Evolutionary conservation across 2,113 vertebrate species (phyloP).

Genomic region (Mugil cephalus): DNA sequence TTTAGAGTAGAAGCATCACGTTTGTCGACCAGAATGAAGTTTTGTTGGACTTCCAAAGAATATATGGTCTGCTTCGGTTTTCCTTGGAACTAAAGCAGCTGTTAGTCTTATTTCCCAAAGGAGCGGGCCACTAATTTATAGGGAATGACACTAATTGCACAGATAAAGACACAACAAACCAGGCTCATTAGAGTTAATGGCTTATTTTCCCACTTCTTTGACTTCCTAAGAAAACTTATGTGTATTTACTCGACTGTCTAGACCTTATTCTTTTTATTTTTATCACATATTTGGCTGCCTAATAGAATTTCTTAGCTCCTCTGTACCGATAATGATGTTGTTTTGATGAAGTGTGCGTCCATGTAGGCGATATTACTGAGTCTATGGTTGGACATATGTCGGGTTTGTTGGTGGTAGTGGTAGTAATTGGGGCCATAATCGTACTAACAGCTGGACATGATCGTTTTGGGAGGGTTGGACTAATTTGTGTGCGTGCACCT

Average conservation of each 20-base stretch:
- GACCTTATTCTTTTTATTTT: slow-evolving; percentile 2
- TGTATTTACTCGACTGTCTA: too few species aligned
- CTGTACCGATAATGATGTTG: slow-evolving; percentile 24
- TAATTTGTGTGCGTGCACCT: slow-evolving; percentile 61
- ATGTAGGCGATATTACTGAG: slow-evolving; percentile 21
- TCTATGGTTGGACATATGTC: slow-evolving; percentile 54
- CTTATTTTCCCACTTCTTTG: neutral
- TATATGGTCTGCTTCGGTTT: neutral
- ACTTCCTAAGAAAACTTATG: too few species aligned
- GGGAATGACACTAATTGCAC: slow-evolving; percentile 6
- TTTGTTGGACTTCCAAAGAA: too few species aligned
- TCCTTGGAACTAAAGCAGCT: slow-evolving; percentile 31
- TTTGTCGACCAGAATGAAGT: too few species aligned
- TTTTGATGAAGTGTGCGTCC: slow-evolving; percentile 16
- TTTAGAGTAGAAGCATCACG: too few species aligned
- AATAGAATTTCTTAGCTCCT: slow-evolving; percentile 10
- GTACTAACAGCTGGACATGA: slow-evolving; percentile 63
- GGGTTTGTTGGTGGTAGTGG: slow-evolving; percentile 29
- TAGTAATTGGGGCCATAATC: slow-evolving; percentile 53
- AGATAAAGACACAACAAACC: neutral
- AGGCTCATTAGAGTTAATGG: neutral
- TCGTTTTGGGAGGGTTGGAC: slow-evolving; percentile 25
- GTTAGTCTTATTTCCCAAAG: slow-evolving; percentile 25
- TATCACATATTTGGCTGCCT: neutral
- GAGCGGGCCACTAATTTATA: neutral